Percentiles rank a stretch among this genome's conserved stretches.
phyloP scores from a whole-genome alignment of 2,888 invertebrate species.

The Drosophila rubida region DNA sequence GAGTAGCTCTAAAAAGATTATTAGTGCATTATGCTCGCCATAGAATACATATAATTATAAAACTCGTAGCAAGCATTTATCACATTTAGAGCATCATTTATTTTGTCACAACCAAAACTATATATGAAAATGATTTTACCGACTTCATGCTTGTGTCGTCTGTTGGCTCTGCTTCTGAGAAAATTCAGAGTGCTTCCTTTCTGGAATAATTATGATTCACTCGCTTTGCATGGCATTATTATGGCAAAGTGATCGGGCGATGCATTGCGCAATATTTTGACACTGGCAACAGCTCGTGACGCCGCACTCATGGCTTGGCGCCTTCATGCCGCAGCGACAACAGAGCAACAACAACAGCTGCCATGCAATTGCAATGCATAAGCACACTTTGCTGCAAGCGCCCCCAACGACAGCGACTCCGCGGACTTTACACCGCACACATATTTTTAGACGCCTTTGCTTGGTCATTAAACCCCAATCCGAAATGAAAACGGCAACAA shows the following conservation, averaged over 20 bases:
- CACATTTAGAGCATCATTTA: background rate
- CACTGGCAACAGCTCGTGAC: constrained; percentile 8
- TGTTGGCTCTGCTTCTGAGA: background rate
- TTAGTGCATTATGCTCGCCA: too few relatives aligned
- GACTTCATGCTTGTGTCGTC: background rate
- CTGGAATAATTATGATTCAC: constrained; percentile 29
- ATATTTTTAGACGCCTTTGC: constrained; percentile 71
- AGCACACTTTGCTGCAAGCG: constrained; percentile 16
- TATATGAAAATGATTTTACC: background rate
- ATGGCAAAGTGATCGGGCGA: constrained; percentile 17
- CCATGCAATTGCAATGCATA: constrained; percentile 42
- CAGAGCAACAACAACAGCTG: constrained; percentile 39
- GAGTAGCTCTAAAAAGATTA: background rate
- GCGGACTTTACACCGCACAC: constrained; percentile 31
- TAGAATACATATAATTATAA: too few relatives aligned
- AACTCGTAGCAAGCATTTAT: too few relatives aligned
- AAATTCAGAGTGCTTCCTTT: background rate
- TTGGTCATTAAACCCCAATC: constrained; percentile 74
- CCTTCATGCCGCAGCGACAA: constrained; percentile 21
- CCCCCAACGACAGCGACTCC: constrained; percentile 31
- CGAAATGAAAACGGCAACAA: constrained; percentile 17
- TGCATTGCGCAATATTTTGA: constrained; percentile 41
- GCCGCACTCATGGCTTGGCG: constrained; percentile 21
- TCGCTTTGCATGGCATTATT: constrained; percentile 22
- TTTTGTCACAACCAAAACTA: background rate